Percentiles rank a stretch among this genome's conserved stretches.
Conservation (phyloP, 2,888 invertebrate genomes). For the Scaptomyza caliginosa region DNA sequence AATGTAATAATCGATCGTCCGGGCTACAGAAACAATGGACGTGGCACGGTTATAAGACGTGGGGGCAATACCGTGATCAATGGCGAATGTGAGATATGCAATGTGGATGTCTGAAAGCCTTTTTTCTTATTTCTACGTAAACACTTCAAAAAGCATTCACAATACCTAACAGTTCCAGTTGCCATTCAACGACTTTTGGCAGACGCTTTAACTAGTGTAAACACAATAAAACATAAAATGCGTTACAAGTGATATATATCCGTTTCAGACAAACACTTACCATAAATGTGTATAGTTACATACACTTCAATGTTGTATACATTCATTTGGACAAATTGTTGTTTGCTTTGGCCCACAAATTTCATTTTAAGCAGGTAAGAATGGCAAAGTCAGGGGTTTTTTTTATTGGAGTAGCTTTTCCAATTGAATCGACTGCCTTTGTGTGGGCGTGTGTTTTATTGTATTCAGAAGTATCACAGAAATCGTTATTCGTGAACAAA, state of each 20-base stretch:
- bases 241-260: not conserved
- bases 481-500: not conserved
- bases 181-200: not conserved
- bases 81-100: constrained; percentile 54
- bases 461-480: not conserved
- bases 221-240: not conserved
- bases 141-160: not conserved
- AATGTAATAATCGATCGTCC: constrained; percentile 50
- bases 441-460: not conserved
- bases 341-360: constrained; percentile 2
- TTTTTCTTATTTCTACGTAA: not conserved
- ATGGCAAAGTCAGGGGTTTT: not conserved
- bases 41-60: constrained; percentile 35
- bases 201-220: not conserved
- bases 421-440: constrained; percentile 7
- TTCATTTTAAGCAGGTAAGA: constrained; percentile 17
- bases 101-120: constrained; percentile 49
- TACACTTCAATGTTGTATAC: not conserved
- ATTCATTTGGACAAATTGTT: not conserved
- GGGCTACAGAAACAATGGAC: constrained; percentile 32
- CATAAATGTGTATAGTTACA: not conserved
- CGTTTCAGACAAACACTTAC: not conserved
- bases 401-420: constrained; percentile 3
- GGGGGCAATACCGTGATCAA: constrained; percentile 57
- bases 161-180: not conserved